A percentile compares a stretch with the other conserved stretches of the same genome.
Evolutionary conservation across 2,797 vertebrate species (phyloP).

Genomic region (Paratrypauchen microcephalus): DNA sequence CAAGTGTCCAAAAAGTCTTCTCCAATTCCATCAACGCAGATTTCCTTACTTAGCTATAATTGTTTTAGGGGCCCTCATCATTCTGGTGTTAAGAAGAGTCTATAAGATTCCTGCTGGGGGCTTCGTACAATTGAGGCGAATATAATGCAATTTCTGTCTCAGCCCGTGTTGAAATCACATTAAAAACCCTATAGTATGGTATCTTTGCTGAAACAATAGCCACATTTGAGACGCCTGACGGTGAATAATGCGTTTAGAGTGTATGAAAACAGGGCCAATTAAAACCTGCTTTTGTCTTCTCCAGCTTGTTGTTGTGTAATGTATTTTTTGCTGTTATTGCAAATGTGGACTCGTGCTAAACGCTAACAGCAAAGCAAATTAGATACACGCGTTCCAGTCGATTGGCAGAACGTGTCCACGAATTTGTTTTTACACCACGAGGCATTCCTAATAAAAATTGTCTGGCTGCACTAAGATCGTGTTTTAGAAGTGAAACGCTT

Average conservation of each 20-base stretch:
- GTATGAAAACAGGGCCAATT: conserved; percentile 9
- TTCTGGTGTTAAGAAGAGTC: conserved; percentile 2
- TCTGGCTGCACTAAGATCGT: background rate
- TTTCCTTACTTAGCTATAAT: conserved; percentile 7
- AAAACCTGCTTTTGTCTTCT: conserved; percentile 25
- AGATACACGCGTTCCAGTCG: conserved; percentile 6
- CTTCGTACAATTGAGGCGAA: background rate
- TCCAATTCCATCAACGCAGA: background rate
- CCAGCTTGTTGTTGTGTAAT: conserved; percentile 27
- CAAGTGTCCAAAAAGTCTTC: conserved; percentile 12
- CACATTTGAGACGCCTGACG: background rate
- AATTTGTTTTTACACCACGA: background rate
- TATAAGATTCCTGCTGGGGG: background rate
- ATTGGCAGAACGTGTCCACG: background rate
- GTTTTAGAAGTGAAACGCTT: background rate
- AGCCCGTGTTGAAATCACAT: background rate
- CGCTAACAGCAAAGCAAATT: conserved; percentile 13
- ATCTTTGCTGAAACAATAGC: conserved; percentile 21
- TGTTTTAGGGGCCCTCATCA: background rate
- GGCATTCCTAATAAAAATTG: background rate
- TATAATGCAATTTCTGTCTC: background rate
- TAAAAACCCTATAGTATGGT: background rate
- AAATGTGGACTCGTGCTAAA: conserved; percentile 34
- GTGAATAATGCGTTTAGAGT: conserved; percentile 6
- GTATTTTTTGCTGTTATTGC: conserved; percentile 16